Conservation (phyloP, 1,140 invertebrate genomes). For the Bombus consobrinus region DNA sequence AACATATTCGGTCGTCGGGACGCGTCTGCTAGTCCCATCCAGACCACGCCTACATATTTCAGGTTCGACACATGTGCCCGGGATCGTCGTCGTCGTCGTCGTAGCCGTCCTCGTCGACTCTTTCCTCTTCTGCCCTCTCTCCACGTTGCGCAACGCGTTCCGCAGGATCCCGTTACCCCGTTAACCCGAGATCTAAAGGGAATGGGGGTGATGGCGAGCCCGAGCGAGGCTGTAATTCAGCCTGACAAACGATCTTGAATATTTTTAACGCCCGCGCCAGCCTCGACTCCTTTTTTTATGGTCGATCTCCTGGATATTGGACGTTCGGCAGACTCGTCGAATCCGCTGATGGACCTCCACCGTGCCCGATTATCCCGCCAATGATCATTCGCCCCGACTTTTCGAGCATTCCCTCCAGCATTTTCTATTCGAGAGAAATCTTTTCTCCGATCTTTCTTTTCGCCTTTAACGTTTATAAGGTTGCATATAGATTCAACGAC, state of each 20-base stretch:
- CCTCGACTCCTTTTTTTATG: slow-evolving; percentile 63
- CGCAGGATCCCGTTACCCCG: slow-evolving; percentile 49
- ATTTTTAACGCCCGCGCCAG: slow-evolving; percentile 78
- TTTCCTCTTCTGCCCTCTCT: slow-evolving; percentile 20
- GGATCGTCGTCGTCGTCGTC: slow-evolving; percentile 62
- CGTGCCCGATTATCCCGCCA: slow-evolving; percentile 46
- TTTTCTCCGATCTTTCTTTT: too few relatives aligned
- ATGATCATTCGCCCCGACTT: slow-evolving; percentile 23
- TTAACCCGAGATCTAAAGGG: slow-evolving; percentile 7
- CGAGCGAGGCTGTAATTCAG: slow-evolving; percentile 73
- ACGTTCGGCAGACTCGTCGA: slow-evolving; percentile 72
- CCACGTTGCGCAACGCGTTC: slow-evolving; percentile 64
- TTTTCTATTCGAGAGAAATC: background rate
- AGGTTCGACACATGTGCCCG: slow-evolving; percentile 82
- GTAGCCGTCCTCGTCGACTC: slow-evolving; percentile 46
- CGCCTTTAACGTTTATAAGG: background rate
- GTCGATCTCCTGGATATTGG: slow-evolving; percentile 60
- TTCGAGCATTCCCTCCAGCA: background rate
- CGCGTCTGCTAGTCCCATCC: slow-evolving; percentile 79
- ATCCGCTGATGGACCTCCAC: slow-evolving; percentile 58
- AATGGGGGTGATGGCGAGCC: slow-evolving; percentile 8
- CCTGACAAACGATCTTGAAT: slow-evolving; percentile 82
- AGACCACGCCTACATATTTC: slow-evolving; percentile 84
- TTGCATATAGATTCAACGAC: background rate
- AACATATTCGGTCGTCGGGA: slow-evolving; percentile 82